Evolutionary conservation across 2,888 invertebrate genomes (phyloP).

Genomic region (Nipponacmea schrenckii): DNA sequence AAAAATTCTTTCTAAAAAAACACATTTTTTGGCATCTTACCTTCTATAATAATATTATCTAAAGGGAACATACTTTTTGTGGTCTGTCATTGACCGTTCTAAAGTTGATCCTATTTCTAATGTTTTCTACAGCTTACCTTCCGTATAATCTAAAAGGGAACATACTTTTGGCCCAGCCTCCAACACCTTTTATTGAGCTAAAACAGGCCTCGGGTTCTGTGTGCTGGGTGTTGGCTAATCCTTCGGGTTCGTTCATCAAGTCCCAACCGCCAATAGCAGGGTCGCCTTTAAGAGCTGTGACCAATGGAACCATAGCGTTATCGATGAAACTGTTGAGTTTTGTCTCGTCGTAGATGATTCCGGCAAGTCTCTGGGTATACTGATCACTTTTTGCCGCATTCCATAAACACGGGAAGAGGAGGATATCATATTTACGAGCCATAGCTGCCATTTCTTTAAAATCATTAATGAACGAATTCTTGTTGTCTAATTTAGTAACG

Average conservation of each 20-base stretch:
- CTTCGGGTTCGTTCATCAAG: conserved; percentile 1
- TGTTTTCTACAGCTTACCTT: conserved; percentile 2
- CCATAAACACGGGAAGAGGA: not conserved
- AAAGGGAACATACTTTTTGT: too few species aligned
- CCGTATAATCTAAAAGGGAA: not conserved
- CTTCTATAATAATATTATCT: too few species aligned
- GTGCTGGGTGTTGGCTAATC: not conserved
- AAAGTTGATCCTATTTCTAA: too few species aligned
- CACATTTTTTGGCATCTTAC: too few species aligned
- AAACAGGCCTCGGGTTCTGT: not conserved
- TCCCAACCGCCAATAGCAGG: conserved; percentile 1
- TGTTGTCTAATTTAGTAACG: not conserved
- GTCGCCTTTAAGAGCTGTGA: not conserved
- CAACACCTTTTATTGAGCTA: not conserved
- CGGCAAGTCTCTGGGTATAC: not conserved
- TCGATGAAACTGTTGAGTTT: not conserved
- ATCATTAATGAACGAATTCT: not conserved
- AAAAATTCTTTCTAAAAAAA: too few species aligned
- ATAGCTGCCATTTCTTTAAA: not conserved
- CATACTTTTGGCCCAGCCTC: not conserved
- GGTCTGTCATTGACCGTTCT: too few species aligned
- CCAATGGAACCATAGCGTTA: not conserved
- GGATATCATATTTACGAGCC: not conserved
- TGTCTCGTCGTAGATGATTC: not conserved
- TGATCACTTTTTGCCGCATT: not conserved